Conservation (phyloP, 2,113 vertebrate genomes). For the Pluvianellus socialis region DNA sequence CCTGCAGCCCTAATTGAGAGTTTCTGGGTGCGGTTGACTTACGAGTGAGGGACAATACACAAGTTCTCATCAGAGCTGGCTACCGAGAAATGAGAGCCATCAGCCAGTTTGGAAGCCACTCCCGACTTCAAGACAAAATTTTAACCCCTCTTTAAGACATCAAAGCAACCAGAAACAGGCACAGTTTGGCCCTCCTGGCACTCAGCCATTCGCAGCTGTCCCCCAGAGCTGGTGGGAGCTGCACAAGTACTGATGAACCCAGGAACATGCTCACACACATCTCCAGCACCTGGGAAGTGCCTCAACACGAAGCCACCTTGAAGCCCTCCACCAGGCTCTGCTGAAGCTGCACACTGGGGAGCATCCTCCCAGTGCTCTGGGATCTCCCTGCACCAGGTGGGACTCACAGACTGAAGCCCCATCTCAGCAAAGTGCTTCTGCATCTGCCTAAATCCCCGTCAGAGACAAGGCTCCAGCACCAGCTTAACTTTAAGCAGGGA, state of each 20-base stretch:
- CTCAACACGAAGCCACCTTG: not conserved
- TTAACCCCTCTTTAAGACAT: not conserved
- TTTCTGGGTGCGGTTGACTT: not conserved
- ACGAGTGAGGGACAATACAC: not conserved
- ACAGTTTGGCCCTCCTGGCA: not conserved
- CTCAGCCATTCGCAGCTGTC: not conserved
- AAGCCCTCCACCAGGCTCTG: not conserved
- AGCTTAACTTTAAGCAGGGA: not conserved
- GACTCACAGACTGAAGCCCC: no score
- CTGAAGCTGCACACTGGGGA: not conserved
- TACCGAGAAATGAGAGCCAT: not conserved
- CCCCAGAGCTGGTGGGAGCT: not conserved
- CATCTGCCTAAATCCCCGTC: not conserved
- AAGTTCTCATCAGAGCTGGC: not conserved
- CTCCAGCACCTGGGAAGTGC: not conserved
- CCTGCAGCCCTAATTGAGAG: constrained; percentile 4
- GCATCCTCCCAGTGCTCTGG: not conserved
- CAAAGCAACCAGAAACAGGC: not conserved
- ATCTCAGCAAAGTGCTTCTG: not conserved
- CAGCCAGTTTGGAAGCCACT: not conserved
- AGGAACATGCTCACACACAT: not conserved
- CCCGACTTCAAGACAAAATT: not conserved
- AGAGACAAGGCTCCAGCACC: not conserved
- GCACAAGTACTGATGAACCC: not conserved
- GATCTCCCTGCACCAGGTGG: not conserved